These are phyloP conservation scores for Episyrphus balteatus DNA, from an alignment of 1,140 invertebrate genomes.

Conservation along the genomic window DNA sequence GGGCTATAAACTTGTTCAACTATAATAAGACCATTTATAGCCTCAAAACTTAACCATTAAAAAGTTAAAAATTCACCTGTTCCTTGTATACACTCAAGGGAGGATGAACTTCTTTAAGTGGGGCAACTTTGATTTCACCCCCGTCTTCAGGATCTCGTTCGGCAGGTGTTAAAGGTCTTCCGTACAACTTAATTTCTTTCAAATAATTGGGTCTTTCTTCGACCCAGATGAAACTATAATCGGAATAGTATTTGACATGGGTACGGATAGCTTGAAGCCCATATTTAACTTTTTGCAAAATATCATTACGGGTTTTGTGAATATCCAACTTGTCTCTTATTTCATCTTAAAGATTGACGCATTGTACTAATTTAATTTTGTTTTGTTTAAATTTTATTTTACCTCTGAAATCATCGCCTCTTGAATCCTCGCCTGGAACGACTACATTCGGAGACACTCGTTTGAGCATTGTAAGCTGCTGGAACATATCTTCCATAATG, in stretches of 20 bases:
- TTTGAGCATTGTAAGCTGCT: constrained; percentile 36
- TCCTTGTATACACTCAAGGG: constrained; percentile 22
- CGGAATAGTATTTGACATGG: constrained; percentile 18
- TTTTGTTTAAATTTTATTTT: background rate
- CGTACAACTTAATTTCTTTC: constrained; percentile 52
- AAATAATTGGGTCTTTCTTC: constrained; percentile 51
- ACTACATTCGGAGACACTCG: constrained; percentile 19
- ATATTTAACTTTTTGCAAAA: constrained; percentile 17
- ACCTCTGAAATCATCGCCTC: constrained; percentile 8
- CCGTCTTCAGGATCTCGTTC: constrained; percentile 38
- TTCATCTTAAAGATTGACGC: no score
- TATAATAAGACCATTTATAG: background rate
- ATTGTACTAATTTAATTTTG: background rate
- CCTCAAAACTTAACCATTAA: background rate
- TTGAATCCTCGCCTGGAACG: constrained; percentile 1
- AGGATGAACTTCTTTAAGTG: constrained; percentile 13
- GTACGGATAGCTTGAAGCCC: constrained; percentile 16
- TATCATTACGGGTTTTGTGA: constrained; percentile 15
- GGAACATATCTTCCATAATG: constrained; percentile 49
- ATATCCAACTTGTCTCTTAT: constrained; percentile 14
- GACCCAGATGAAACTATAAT: constrained; percentile 52
- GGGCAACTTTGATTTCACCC: constrained; percentile 13
- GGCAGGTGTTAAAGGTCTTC: constrained; percentile 44
- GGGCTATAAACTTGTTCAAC: constrained; percentile 22
- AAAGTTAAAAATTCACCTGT: constrained; percentile 10